A percentile compares a stretch with the other conserved stretches of the same genome.
Evolutionary conservation across 2,797 vertebrate species (phyloP).

Genomic region (Sebastes variabilis): DNA sequence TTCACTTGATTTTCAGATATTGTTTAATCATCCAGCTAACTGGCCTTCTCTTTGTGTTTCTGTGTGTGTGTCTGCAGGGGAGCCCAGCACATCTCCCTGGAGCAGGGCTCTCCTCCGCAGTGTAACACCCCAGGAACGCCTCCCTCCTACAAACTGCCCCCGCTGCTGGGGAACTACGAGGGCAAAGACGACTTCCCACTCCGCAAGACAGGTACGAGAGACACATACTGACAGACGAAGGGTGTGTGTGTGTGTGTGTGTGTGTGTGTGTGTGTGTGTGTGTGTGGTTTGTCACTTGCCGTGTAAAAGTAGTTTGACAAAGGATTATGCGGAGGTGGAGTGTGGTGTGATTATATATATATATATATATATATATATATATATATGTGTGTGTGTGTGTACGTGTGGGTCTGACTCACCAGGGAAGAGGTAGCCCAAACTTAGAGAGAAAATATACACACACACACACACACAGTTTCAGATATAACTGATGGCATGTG

Average conservation of each 20-base stretch:
- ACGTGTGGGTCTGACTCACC: slow-evolving; percentile 25
- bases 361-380: neutral
- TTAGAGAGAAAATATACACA: neutral
- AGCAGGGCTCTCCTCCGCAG: slow-evolving; percentile 74
- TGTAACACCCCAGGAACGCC: slow-evolving; percentile 86
- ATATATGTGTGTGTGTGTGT: neutral
- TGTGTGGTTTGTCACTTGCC: neutral
- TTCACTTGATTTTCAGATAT: neutral
- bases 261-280: neutral
- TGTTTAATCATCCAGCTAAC: neutral
- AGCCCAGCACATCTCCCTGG: slow-evolving; percentile 69
- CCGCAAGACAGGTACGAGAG: slow-evolving; percentile 70
- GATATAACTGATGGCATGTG: neutral
- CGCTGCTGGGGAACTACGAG: slow-evolving; percentile 83
- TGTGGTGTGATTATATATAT: neutral
- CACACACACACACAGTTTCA: neutral
- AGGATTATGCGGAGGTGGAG: slow-evolving; percentile 2
- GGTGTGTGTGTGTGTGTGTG: neutral
- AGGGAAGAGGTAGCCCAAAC: slow-evolving; percentile 16
- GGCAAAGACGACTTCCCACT: slow-evolving; percentile 77
- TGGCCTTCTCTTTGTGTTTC: neutral
- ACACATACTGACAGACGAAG: neutral
- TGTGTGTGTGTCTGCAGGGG: slow-evolving; percentile 50
- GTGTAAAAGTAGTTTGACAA: neutral
- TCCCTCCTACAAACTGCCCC: slow-evolving; percentile 87